Conservation (phyloP, 2,888 invertebrate species). For the Hydrotaea cyrtoneurina region DNA sequence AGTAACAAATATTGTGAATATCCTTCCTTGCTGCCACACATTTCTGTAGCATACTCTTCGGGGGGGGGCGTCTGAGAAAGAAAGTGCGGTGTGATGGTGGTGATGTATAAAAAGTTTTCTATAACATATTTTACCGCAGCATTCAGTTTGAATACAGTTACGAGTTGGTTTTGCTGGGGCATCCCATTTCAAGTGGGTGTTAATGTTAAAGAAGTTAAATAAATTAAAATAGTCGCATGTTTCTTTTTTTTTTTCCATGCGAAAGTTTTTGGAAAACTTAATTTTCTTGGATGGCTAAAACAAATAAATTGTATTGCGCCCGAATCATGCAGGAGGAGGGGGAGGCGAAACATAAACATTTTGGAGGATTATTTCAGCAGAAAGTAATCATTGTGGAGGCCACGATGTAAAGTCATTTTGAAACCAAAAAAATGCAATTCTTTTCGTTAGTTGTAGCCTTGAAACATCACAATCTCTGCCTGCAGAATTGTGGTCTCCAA, state of each 20-base stretch:
- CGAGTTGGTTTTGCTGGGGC: background rate
- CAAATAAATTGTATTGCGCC: background rate
- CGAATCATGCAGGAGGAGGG: no score
- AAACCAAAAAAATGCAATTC: no score
- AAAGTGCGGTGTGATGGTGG: background rate
- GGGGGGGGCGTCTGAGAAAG: no score
- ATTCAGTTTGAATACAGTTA: background rate
- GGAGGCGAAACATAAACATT: background rate
- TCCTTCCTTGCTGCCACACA: background rate
- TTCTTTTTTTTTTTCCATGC: background rate
- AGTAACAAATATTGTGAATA: background rate
- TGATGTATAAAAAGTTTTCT: background rate
- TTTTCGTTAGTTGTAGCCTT: no score
- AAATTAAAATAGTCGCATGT: background rate
- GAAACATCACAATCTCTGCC: no score
- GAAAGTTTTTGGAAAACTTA: no score
- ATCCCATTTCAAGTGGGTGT: background rate
- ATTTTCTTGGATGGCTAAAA: background rate
- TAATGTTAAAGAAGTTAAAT: background rate
- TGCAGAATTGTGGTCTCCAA: no score
- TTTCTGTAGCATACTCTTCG: background rate
- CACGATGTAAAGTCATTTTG: no score
- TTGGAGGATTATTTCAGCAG: no score
- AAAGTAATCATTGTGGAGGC: no score
- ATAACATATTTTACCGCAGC: conserved; percentile 11